phyloP scores from a whole-genome alignment of 64 coral and sea anemone species.

The Exaiptasia diaphana region DNA sequence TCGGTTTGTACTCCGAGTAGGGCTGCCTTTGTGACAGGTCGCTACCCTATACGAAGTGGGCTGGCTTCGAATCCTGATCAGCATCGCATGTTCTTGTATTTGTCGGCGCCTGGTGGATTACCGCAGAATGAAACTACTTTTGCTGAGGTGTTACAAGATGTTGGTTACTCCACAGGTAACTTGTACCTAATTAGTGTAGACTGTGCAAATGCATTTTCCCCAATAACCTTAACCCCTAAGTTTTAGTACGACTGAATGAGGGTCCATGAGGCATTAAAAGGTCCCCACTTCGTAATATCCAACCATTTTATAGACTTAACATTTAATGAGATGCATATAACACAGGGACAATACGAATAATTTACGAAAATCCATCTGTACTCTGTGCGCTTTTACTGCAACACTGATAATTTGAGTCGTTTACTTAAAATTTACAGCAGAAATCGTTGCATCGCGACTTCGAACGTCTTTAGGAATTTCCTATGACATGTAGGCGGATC shows the following conservation, averaged over 20 bases:
- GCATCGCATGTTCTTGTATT: not conserved
- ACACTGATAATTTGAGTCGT: too few relatives aligned
- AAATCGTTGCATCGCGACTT: not conserved
- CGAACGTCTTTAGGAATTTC: not conserved
- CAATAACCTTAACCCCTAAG: not conserved
- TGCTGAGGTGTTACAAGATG: slow-evolving; percentile 22
- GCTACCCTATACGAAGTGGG: slow-evolving; percentile 46
- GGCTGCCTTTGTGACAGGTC: slow-evolving; percentile 41
- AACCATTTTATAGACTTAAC: not conserved
- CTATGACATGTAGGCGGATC: not conserved
- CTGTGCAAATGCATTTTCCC: not conserved
- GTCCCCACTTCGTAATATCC: not conserved
- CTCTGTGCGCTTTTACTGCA: too few relatives aligned
- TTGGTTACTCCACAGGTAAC: slow-evolving; percentile 47
- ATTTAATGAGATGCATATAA: not conserved
- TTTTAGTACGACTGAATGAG: not conserved
- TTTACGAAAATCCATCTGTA: not conserved
- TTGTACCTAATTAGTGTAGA: not conserved
- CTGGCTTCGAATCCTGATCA: not conserved
- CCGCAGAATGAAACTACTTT: slow-evolving; percentile 57
- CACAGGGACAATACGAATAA: not conserved
- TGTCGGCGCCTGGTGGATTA: slow-evolving; percentile 18
- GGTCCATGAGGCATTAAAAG: not conserved
- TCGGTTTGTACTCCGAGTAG: slow-evolving; percentile 57
- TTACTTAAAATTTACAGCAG: not conserved